Base-by-base conservation (phyloP, 1,140 invertebrate genomes). In the Watersipora subatra region DNA sequence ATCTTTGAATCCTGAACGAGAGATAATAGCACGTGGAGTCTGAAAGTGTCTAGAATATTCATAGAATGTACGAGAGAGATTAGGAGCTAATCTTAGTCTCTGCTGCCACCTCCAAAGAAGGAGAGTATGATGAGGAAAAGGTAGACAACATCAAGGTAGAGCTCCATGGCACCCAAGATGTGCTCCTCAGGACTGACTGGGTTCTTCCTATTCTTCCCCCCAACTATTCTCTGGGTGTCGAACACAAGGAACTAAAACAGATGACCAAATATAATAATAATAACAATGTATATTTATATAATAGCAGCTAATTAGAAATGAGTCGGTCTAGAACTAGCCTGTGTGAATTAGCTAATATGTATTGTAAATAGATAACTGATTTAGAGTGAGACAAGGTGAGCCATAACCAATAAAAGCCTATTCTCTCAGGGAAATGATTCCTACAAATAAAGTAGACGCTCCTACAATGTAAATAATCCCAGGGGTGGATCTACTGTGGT, bases 211-310 rank as follows among this genome's bases (percentile, higher is more conserved):
- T 68, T 28, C 28, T 64, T 62, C 20, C 86, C 86, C 58, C 87
- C 87, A 74, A 88, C 82, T 2, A 88, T 82, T 73, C 84, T 82
- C 78, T 88, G 87, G 1, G 86, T 84, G 71, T 88, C 86, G 70
- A 83, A 85, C 55, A 85, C 83, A 64, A 88, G 73, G 70, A 85
- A 88, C 83, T 85, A 76, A 66, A n/a, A n/a, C n/a, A 76, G 75
- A 62, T 67, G 66, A 63, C 69, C 64, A 30, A 62, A 56, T 15
- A 26, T 64, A 65, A 64, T n/a, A n/a, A n/a, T n/a, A n/a, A n/a
- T n/a, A n/a, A n/a, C n/a, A n/a, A n/a, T n/a, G n/a, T n/a, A n/a
- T n/a, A n/a, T n/a, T 28, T 62, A 57, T 24, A 56, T 56, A 1
- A 59, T 25, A 17, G 17, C 28, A 15, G 17, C 24, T 19, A 19